Evolutionary conservation across 30 jellyfish, hydroid and myxozoan genomes (phyloP), one percentile per base, ranked within the genome.

Genomic region (Phacellophora camtschatica): DNA sequence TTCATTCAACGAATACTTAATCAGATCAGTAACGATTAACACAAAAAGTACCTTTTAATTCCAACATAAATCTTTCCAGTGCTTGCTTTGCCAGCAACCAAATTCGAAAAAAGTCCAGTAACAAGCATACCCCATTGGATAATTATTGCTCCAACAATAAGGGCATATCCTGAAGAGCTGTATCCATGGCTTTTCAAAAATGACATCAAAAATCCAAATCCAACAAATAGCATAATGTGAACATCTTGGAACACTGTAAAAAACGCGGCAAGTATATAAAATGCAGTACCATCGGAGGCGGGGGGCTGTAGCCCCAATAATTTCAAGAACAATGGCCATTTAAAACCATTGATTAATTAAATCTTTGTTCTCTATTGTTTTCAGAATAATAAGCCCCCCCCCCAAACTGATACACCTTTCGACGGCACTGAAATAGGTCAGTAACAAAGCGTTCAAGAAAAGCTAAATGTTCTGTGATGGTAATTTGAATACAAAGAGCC

Each of bases 111-210:
- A 96, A 97, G 86, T 2, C 96, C 70, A 48, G 56, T 80, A 58
- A 92, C 66, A 3, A 92, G 73, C 29, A 89, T 88, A 13, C 94
- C 90, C 98, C 98, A 92, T 39, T 92, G 98, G 23, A 92, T 45
- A 8, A 82, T 58, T 0, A 78, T 72, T 19, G 97, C 95, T 10
- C 88, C 87, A 33, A 92, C 62, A 15, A 85, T 64, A 5, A 92
- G 81, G 39, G 82, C 78, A 39, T 64, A 92, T 54, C 98, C 85
- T 3, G 88, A 69, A 0, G 97, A 96, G 10, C 97, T 88, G 68
- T 34, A 86, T 6, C 98, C 96, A 81, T 85, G 81, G 32, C 74
- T 69, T 59, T 61, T 76, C 33, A 92, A 68, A 37, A 85, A 84
- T 29, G 97, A 80, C 95, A 92, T 84, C 81, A 92, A 80, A 73